Conservation (phyloP, 2,113 vertebrate species). For the Leucosticte australis region DNA sequence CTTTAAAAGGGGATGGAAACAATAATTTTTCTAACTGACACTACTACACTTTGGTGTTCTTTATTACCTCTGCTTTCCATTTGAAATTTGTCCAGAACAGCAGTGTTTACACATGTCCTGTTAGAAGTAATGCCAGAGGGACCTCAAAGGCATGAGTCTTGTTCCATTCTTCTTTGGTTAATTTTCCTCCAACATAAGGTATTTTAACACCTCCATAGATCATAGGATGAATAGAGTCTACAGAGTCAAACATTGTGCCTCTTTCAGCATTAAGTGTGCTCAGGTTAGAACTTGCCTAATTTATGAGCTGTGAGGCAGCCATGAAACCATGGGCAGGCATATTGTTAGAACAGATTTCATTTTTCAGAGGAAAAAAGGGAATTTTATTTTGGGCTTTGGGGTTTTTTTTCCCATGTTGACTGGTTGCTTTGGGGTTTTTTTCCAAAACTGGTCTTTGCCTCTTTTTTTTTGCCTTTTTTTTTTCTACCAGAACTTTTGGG, state of each 20-base stretch:
- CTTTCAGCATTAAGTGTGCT: not conserved
- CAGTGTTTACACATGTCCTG: conserved; percentile 20
- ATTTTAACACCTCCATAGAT: conserved; percentile 27
- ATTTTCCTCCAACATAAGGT: not conserved
- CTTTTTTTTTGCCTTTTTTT: not conserved
- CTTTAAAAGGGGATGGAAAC: not conserved
- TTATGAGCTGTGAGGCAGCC: conserved; percentile 28
- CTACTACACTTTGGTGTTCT: not conserved
- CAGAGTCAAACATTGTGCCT: conserved; percentile 12
- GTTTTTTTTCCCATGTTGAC: not conserved
- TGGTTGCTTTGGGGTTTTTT: not conserved
- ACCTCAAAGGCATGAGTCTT: conserved; percentile 26
- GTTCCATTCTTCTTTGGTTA: conserved; percentile 26
- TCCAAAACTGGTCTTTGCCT: not conserved
- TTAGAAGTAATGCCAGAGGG: conserved; percentile 32
- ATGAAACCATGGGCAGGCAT: not conserved
- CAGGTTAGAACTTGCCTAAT: conserved; percentile 35
- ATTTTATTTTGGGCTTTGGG: not conserved
- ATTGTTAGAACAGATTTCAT: not conserved
- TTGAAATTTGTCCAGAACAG: conserved; percentile 39
- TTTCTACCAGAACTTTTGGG: not conserved
- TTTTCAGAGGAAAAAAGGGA: not conserved
- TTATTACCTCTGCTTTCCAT: conserved; percentile 10
- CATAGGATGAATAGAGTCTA: not conserved
- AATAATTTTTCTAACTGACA: conserved; percentile 3